These are phyloP conservation scores for Andrena praecox DNA, from an alignment of 2,888 invertebrate genomes.

Conservation along the genomic window DNA sequence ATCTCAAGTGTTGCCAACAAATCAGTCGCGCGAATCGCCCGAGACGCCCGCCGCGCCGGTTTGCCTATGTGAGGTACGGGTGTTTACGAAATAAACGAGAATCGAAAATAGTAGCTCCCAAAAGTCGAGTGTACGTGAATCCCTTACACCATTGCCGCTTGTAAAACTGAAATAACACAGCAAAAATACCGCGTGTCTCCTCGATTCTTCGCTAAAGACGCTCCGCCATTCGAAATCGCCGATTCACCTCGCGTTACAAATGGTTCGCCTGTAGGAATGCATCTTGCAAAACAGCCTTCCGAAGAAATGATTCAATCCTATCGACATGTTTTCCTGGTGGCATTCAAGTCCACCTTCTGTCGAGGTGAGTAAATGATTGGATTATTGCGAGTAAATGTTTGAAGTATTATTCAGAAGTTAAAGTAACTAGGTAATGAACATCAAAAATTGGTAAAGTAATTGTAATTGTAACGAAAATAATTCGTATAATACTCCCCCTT, in stretches of 20 bases:
- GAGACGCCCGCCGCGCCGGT: constrained; percentile 19
- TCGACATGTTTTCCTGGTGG: too few relatives aligned
- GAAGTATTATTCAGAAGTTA: background rate
- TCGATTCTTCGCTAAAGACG: background rate
- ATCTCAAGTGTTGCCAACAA: constrained; percentile 43
- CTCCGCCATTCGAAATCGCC: too few relatives aligned
- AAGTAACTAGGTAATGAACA: background rate
- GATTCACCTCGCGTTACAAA: too few relatives aligned
- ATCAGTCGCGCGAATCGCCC: constrained; percentile 12
- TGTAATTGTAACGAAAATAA: background rate
- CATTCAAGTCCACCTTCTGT: too few relatives aligned
- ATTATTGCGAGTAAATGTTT: background rate
- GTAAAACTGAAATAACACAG: constrained; percentile 28
- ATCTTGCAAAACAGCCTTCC: too few relatives aligned
- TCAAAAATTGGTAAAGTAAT: background rate
- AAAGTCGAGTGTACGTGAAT: constrained; percentile 50
- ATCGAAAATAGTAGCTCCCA: constrained; percentile 56
- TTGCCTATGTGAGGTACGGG: constrained; percentile 38
- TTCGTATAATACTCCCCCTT: background rate
- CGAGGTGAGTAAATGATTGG: too few relatives aligned
- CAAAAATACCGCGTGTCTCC: background rate
- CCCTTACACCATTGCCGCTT: constrained; percentile 51
- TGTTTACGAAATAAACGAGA: constrained; percentile 54
- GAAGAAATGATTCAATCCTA: too few relatives aligned
- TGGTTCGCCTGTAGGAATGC: too few relatives aligned